Conservation (phyloP, 1,140 invertebrate species). For the Zaprionus africanus region DNA sequence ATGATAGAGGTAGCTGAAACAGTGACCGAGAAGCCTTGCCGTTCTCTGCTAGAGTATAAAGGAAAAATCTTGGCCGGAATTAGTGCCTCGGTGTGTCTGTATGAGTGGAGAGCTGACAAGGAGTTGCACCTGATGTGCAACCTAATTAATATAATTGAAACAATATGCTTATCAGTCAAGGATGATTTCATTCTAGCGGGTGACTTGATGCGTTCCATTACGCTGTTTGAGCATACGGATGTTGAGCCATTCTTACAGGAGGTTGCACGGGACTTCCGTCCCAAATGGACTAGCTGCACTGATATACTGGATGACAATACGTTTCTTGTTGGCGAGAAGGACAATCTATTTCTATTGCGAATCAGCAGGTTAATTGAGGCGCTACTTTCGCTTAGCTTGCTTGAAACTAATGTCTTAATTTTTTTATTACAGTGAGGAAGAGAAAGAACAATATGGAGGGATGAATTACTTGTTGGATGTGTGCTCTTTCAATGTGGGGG, state of each 20-base stretch:
- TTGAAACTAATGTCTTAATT: not conserved
- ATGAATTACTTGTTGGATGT: slow-evolving; percentile 92
- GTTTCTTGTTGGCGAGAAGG: slow-evolving; percentile 97
- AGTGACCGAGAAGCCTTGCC: slow-evolving; percentile 97
- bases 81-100: slow-evolving; percentile 97
- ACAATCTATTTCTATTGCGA: slow-evolving; percentile 97
- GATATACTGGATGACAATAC: slow-evolving; percentile 99
- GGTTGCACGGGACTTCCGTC: slow-evolving; percentile 97
- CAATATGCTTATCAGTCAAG: slow-evolving; percentile 97
- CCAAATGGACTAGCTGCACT: slow-evolving; percentile 98
- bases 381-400: not conserved
- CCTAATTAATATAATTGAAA: slow-evolving; percentile 98
- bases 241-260: slow-evolving; percentile 99
- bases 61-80: slow-evolving; percentile 97
- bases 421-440: slow-evolving; percentile 91
- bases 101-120: slow-evolving; percentile 98
- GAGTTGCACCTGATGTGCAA: slow-evolving; percentile 98
- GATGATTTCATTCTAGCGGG: slow-evolving; percentile 98
- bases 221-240: slow-evolving; percentile 97
- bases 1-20: slow-evolving; percentile 96
- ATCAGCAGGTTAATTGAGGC: slow-evolving; percentile 92
- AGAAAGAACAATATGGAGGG: slow-evolving; percentile 88
- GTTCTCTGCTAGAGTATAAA: slow-evolving; percentile 95
- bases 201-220: slow-evolving; percentile 98
- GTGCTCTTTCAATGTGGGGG: slow-evolving; percentile 97